Conservation (phyloP, 2,888 invertebrate species). For the Eupithecia dodoneata region DNA sequence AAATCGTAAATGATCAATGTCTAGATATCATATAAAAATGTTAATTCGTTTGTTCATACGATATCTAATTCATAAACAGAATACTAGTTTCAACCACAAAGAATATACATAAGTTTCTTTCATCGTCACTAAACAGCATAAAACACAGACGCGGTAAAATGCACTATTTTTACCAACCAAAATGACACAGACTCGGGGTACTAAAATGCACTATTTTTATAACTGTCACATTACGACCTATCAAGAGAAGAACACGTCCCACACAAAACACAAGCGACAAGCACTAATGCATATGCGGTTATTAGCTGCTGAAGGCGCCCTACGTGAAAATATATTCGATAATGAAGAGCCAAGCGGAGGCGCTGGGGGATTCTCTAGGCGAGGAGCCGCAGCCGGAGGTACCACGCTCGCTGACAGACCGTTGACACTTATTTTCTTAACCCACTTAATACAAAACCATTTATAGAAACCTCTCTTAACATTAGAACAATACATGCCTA, state of each 20-base stretch:
- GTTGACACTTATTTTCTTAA: slow-evolving; percentile 43
- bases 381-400: slow-evolving; percentile 82
- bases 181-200: neutral
- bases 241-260: slow-evolving; percentile 25
- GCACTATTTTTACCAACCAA: neutral
- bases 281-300: slow-evolving; percentile 51
- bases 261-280: slow-evolving; percentile 48
- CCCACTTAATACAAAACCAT: neutral
- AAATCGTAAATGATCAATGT: neutral
- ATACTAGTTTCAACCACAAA: too few relatives aligned
- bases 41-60: neutral
- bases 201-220: neutral
- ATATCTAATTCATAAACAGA: too few relatives aligned
- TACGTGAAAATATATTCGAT: slow-evolving; percentile 98
- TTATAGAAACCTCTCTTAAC: too few relatives aligned
- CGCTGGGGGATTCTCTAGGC: slow-evolving; percentile 81
- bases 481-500: too few relatives aligned
- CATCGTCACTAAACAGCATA: neutral
- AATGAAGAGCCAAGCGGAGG: slow-evolving; percentile 95
- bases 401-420: slow-evolving; percentile 49
- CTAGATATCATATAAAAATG: neutral
- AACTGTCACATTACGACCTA: neutral
- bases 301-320: slow-evolving; percentile 97
- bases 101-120: too few relatives aligned
- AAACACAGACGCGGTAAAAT: neutral